These are phyloP conservation scores for Spheniscus humboldti DNA, from an alignment of 2,797 vertebrate species.

Conservation along the genomic window DNA sequence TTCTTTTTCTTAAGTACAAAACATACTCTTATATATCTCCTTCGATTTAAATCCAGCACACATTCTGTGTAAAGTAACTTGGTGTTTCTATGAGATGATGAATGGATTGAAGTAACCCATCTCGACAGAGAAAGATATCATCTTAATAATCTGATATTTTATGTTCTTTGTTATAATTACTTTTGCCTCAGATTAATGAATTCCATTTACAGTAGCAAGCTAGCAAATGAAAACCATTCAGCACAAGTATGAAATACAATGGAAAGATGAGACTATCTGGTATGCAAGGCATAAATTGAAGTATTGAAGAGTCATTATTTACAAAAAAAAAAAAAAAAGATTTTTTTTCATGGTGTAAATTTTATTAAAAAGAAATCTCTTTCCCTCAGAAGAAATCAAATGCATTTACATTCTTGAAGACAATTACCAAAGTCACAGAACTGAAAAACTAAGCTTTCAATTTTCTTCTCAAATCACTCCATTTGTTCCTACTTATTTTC, in stretches of 20 bases:
- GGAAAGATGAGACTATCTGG: slow-evolving; percentile 30
- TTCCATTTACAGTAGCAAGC: slow-evolving; percentile 56
- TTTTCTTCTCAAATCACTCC: background rate
- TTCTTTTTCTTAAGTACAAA: background rate
- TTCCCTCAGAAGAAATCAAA: background rate
- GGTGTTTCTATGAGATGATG: slow-evolving; percentile 21
- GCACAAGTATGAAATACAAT: slow-evolving; percentile 18
- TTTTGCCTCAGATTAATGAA: slow-evolving; percentile 62
- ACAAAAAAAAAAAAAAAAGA: background rate
- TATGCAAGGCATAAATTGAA: slow-evolving; percentile 2
- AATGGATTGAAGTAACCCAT: slow-evolving; percentile 44
- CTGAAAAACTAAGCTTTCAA: background rate
- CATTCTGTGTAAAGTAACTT: background rate
- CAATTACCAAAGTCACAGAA: background rate
- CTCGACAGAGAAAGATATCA: slow-evolving; percentile 44
- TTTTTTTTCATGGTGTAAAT: background rate
- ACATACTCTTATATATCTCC: background rate
- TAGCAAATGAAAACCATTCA: slow-evolving; percentile 49
- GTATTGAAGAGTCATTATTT: background rate
- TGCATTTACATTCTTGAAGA: slow-evolving; percentile 10
- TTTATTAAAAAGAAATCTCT: background rate
- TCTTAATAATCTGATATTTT: slow-evolving; percentile 64
- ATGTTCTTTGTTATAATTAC: slow-evolving; percentile 63
- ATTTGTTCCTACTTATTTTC: background rate
- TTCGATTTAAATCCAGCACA: slow-evolving; percentile 25